These are phyloP conservation scores for Rallus crepitans DNA, from an alignment of 2,797 vertebrate species.

Conservation along the genomic window DNA sequence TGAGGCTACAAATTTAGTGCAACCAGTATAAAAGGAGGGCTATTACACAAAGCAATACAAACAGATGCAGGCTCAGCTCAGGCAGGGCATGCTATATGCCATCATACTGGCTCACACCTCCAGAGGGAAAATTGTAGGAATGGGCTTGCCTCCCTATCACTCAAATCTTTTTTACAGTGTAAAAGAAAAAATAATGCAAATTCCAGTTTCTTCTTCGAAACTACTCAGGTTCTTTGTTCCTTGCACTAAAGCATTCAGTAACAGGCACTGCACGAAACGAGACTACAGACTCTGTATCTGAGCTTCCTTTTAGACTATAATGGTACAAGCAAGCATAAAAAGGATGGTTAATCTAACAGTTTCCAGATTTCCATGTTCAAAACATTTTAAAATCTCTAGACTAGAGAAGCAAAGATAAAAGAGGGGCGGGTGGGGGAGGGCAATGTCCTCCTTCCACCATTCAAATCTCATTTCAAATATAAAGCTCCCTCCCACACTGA, in stretches of 20 bases:
- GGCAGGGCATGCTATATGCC: background rate
- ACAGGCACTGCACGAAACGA: background rate
- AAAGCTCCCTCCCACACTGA: background rate
- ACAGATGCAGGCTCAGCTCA: background rate
- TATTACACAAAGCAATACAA: background rate
- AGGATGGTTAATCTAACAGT: background rate
- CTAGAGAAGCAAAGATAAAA: background rate
- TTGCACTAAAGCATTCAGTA: background rate
- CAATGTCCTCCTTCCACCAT: background rate
- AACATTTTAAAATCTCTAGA: background rate
- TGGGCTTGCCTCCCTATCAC: background rate
- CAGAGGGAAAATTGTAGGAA: background rate
- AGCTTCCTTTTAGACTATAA: background rate
- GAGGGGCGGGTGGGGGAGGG: rapidly evolving
- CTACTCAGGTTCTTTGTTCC: background rate
- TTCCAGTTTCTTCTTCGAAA: background rate
- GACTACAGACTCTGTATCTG: background rate
- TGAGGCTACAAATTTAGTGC: background rate
- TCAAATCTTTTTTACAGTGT: background rate
- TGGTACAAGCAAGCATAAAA: background rate
- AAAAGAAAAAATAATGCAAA: slow-evolving; percentile 9
- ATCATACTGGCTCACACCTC: background rate
- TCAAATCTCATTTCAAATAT: slow-evolving; percentile 17
- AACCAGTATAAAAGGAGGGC: background rate
- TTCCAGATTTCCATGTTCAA: background rate